A percentile compares a stretch with the other conserved stretches of the same genome.
phyloP scores from a whole-genome alignment of 2,113 vertebrate species.

The Salvelinus alpinus region DNA sequence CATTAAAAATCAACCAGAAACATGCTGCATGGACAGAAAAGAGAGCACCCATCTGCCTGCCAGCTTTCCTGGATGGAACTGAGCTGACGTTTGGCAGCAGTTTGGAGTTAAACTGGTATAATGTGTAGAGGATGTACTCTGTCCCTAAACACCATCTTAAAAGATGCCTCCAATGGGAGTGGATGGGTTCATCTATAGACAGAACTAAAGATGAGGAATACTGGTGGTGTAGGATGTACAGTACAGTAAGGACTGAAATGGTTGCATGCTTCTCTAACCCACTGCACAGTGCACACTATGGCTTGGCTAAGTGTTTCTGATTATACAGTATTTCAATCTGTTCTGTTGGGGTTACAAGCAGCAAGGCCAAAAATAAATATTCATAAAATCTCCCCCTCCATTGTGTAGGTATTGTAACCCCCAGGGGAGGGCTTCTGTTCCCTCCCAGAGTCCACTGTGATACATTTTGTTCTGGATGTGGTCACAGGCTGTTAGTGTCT shows the following conservation, averaged over 20 bases:
- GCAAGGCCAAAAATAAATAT: conserved; percentile 6
- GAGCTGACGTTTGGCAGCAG: conserved; percentile 49
- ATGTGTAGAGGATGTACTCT: conserved; percentile 47
- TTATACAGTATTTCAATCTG: not conserved
- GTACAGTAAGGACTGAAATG: too few relatives aligned
- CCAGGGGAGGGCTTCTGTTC: not conserved
- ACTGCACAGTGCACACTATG: not conserved
- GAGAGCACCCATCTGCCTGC: conserved; percentile 29
- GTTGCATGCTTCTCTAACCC: conserved; percentile 10
- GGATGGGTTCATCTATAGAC: conserved; percentile 36
- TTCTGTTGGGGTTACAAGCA: not conserved
- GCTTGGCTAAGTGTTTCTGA: not conserved
- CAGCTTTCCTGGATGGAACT: conserved; percentile 51
- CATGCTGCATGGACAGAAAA: conserved; percentile 57
- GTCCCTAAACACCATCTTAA: conserved; percentile 27
- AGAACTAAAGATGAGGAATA: conserved; percentile 9
- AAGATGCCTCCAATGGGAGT: conserved; percentile 24
- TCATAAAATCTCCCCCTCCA: conserved; percentile 1
- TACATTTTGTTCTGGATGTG: not conserved
- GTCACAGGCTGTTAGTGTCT: conserved; percentile 5
- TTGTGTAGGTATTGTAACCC: not conserved
- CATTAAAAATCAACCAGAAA: conserved; percentile 45
- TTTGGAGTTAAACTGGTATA: conserved; percentile 31
- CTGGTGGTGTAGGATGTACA: too few relatives aligned
- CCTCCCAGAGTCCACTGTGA: not conserved